Evolutionary conservation across 35 echinoderm and acorn worm genomes (phyloP).

Genomic region (Stichopus chloronotus): DNA sequence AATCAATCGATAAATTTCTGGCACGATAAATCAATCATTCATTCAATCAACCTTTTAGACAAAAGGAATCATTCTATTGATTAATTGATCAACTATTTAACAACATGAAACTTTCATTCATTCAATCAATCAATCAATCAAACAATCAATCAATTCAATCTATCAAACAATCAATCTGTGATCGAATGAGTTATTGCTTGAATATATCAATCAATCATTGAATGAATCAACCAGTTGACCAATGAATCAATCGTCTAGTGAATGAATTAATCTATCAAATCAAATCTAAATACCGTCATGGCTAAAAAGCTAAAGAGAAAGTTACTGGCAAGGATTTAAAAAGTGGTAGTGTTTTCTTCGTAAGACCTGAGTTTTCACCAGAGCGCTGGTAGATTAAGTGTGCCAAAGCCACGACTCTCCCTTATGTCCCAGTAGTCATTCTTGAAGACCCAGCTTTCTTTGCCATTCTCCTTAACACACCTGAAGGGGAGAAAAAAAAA

Average conservation of each 20-base stretch:
- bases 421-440: constrained; percentile 85
- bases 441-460: constrained; percentile 88
- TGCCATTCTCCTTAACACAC: constrained; percentile 75
- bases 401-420: constrained; percentile 66
- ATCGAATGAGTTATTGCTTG: neutral
- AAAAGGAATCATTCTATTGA: no score
- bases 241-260: neutral
- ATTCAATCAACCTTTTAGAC: neutral
- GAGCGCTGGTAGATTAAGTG: constrained; percentile 43
- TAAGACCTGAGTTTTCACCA: constrained; percentile 50
- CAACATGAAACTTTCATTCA: neutral
- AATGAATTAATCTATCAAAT: neutral
- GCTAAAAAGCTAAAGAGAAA: constrained; percentile 4
- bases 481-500: constrained; percentile 55
- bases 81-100: no score
- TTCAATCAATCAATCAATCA: neutral
- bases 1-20: neutral
- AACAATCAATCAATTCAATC: neutral
- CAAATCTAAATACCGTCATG: neutral
- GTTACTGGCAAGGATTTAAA: constrained; percentile 23
- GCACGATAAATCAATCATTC: neutral
- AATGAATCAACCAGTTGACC: neutral
- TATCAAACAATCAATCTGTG: neutral
- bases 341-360: neutral
- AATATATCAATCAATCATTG: neutral